A percentile compares a stretch with the other conserved stretches of the same genome.
phyloP scores from a whole-genome alignment of 2,113 vertebrate species.

The Campylomormyrus numenius region DNA sequence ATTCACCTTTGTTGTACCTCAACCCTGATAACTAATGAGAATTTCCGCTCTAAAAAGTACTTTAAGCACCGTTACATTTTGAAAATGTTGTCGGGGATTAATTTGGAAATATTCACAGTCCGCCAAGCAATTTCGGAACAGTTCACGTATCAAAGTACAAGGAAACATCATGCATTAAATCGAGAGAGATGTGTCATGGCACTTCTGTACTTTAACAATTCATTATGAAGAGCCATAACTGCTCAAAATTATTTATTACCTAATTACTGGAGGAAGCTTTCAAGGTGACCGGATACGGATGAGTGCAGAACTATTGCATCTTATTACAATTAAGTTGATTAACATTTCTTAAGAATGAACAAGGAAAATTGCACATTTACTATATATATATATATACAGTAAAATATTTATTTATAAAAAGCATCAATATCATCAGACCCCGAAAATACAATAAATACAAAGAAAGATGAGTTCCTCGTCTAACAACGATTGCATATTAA shows the following conservation, averaged over 20 bases:
- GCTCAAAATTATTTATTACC: not conserved
- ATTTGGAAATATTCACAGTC: not conserved
- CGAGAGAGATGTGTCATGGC: not conserved
- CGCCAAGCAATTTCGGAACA: not conserved
- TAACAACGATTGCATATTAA: not conserved
- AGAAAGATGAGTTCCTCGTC: not conserved
- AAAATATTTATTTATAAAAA: conserved; percentile 1
- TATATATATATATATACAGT: not conserved
- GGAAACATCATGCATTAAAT: not conserved
- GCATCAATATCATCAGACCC: not conserved
- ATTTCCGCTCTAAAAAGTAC: not conserved
- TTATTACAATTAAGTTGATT: not conserved
- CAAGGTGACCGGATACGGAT: not conserved
- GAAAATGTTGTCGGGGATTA: not conserved
- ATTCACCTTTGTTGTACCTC: not conserved
- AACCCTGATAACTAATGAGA: not conserved
- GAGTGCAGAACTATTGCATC: not conserved
- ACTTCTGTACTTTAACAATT: not conserved
- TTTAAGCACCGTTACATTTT: not conserved
- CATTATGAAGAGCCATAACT: not conserved
- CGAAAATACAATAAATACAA: conserved; percentile 2
- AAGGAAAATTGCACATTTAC: not conserved
- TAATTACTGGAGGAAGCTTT: not conserved
- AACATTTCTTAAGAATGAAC: not conserved
- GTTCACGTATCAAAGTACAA: not conserved